Evolutionary conservation across 2,888 invertebrate species (phyloP).

Genomic region (Napeogenes inachia): DNA sequence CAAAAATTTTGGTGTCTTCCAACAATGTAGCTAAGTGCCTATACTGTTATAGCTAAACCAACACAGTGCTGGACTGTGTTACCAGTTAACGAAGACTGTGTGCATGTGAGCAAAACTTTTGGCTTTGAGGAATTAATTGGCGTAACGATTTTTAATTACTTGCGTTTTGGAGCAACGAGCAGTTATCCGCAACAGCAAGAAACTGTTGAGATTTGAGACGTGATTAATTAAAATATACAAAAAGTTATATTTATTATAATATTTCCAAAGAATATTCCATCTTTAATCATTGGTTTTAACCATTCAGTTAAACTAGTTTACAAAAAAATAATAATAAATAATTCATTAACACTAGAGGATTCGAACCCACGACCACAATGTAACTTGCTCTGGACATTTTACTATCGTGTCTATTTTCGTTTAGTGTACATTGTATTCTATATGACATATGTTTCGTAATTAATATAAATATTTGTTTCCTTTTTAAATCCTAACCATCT

Average conservation of each 20-base stretch:
- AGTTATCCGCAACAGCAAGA: constrained; percentile 27
- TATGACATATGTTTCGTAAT: too few species aligned
- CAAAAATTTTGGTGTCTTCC: constrained; percentile 38
- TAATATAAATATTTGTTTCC: too few species aligned
- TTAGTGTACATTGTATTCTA: too few species aligned
- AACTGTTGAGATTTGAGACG: constrained; percentile 32
- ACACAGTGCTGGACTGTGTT: constrained; percentile 6
- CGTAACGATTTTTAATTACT: constrained; percentile 69
- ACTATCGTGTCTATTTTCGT: too few species aligned
- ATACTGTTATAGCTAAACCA: neutral
- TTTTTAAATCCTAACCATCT: too few species aligned
- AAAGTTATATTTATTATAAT: constrained; percentile 24
- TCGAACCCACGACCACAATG: too few species aligned
- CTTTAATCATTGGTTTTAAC: too few species aligned
- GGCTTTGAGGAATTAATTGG: constrained; percentile 74
- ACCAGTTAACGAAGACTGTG: constrained; percentile 9
- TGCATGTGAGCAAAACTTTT: constrained; percentile 43
- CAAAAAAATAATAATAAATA: too few species aligned
- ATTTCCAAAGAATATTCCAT: constrained; percentile 5
- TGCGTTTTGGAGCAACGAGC: constrained; percentile 44
- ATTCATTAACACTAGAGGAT: too few species aligned
- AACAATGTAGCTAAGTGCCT: constrained; percentile 13
- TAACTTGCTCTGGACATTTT: too few species aligned
- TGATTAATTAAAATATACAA: constrained; percentile 33
- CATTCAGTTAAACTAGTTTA: constrained; percentile 11